Conservation (phyloP, 1,140 invertebrate genomes). For the Agrypnia vestita region DNA sequence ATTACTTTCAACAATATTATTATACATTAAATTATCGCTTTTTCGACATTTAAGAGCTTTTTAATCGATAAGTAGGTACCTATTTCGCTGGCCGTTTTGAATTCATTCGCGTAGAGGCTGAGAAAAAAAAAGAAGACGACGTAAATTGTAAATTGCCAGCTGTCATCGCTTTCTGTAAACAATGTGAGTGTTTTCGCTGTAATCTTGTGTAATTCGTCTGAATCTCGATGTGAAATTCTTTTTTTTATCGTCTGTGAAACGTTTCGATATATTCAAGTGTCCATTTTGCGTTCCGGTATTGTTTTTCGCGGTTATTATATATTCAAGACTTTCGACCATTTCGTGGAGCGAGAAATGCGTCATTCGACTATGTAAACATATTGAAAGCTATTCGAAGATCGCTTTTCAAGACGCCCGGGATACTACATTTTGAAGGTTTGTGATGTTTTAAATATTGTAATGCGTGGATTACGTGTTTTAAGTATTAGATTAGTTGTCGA, state of each 20-base stretch:
- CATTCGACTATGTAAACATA: conserved; percentile 36
- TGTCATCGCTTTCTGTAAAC: conserved; percentile 40
- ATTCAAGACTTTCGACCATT: not conserved
- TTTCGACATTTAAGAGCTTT: not conserved
- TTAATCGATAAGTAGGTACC: not conserved
- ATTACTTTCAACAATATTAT: not conserved
- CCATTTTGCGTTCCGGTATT: too few species aligned
- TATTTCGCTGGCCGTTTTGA: not conserved
- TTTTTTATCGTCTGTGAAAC: too few species aligned
- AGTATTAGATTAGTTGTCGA: too few species aligned
- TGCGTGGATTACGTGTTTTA: too few species aligned
- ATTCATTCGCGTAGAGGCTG: not conserved
- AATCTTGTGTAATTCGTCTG: not conserved
- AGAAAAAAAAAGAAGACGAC: conserved; percentile 32
- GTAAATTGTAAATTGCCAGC: conserved; percentile 32
- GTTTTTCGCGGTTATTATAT: too few species aligned
- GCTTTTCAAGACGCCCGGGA: not conserved
- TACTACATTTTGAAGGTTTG: not conserved
- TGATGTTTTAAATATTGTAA: not conserved
- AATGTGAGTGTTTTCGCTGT: conserved; percentile 8
- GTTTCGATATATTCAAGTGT: too few species aligned
- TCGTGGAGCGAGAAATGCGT: not conserved
- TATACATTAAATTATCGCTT: not conserved
- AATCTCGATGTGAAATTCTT: not conserved
- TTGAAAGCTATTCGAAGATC: not conserved